Percentiles rank a stretch among this genome's conserved stretches.
Conservation (phyloP, 2,797 vertebrate genomes). For the Limosa lapponica region DNA sequence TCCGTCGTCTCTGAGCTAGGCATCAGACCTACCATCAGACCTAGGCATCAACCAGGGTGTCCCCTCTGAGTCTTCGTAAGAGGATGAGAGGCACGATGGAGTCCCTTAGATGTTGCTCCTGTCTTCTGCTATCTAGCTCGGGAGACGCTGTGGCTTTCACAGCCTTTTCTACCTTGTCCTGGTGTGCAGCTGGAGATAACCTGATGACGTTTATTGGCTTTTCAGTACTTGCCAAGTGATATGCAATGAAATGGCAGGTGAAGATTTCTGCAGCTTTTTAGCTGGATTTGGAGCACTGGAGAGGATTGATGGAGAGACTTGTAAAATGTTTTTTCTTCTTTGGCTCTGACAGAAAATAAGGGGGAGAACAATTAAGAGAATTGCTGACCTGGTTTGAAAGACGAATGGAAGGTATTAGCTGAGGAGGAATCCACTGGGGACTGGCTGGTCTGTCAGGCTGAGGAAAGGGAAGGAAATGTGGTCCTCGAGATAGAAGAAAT, state of each 20-base stretch:
- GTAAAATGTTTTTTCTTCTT: background rate
- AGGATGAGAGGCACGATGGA: background rate
- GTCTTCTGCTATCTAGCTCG: background rate
- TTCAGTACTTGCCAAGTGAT: background rate
- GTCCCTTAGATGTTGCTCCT: background rate
- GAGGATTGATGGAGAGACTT: background rate
- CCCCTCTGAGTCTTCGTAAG: background rate
- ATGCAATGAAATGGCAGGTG: background rate
- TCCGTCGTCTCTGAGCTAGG: fast-evolving
- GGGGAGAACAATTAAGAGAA: background rate
- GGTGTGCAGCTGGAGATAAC: background rate
- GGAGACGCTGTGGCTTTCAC: background rate
- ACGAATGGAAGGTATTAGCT: background rate
- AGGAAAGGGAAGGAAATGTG: background rate
- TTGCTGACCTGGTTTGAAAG: background rate
- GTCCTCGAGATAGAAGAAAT: background rate
- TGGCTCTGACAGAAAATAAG: background rate
- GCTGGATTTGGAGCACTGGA: background rate
- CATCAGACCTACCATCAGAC: background rate
- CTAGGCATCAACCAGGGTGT: background rate
- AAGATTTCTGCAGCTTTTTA: background rate
- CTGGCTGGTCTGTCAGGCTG: background rate
- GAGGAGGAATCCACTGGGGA: background rate
- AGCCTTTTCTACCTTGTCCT: background rate
- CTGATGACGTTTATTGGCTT: background rate